These are phyloP conservation scores for Agelaius phoeniceus DNA, from an alignment of 2,113 vertebrate genomes.

Conservation along the genomic window DNA sequence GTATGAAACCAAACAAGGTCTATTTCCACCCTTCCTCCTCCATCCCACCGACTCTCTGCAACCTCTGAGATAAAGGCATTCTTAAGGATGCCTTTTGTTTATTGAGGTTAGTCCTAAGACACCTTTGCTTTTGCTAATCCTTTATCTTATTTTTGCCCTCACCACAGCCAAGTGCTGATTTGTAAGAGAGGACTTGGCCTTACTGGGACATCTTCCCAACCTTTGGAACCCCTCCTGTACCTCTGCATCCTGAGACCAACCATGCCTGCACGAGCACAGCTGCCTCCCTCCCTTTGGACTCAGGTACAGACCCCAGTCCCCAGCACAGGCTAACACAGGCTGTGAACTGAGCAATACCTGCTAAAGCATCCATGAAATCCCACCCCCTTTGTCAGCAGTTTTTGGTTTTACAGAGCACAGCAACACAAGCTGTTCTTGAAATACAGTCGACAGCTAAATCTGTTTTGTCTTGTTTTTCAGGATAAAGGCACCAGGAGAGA, in stretches of 20 bases:
- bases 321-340: background rate
- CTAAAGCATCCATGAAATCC: background rate
- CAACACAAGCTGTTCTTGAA: background rate
- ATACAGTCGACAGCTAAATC: background rate
- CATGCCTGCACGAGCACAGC: fast-evolving
- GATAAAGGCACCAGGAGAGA: background rate
- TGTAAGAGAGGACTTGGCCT: background rate
- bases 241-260: background rate
- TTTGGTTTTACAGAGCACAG: background rate
- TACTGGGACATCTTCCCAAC: background rate
- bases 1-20: background rate
- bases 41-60: background rate
- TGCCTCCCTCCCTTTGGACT: background rate
- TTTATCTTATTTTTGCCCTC: background rate
- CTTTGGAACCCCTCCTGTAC: background rate
- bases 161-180: background rate
- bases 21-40: background rate
- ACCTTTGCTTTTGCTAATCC: background rate
- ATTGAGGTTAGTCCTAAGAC: background rate
- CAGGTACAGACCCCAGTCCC: background rate
- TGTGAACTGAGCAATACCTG: background rate
- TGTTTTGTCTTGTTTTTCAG: background rate
- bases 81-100: background rate
- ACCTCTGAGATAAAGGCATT: background rate
- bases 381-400: background rate